These are phyloP conservation scores for Mythimna albipuncta DNA, from an alignment of 2,888 invertebrate species.

Conservation along the genomic window DNA sequence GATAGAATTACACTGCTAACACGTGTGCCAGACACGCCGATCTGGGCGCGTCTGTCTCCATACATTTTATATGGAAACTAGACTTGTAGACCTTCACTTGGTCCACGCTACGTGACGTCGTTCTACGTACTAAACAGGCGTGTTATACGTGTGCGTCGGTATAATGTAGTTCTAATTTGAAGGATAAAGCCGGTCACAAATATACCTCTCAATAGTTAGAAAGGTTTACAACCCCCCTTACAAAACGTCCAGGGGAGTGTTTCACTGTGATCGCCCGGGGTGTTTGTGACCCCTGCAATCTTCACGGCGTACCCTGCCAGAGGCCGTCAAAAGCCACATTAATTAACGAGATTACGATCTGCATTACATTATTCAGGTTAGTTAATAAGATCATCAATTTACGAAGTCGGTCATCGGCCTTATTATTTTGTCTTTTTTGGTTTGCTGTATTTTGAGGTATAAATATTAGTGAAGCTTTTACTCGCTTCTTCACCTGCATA, in stretches of 20 bases:
- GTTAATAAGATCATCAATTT: slow-evolving; percentile 31
- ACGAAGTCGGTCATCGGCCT: slow-evolving; percentile 1
- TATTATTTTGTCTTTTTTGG: not conserved
- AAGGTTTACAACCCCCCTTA: not conserved
- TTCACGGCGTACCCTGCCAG: slow-evolving; percentile 13
- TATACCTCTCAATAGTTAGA: not conserved
- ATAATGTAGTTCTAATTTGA: too few relatives aligned
- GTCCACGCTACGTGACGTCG: too few relatives aligned
- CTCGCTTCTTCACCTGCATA: too few relatives aligned
- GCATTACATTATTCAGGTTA: slow-evolving; percentile 25
- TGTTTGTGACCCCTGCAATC: slow-evolving; percentile 26
- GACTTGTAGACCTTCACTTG: too few relatives aligned
- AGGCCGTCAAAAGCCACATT: slow-evolving; percentile 22
- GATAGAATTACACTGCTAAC: too few relatives aligned
- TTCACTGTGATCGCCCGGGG: slow-evolving; percentile 16
- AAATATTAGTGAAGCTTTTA: not conserved
- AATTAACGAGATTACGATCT: slow-evolving; percentile 39
- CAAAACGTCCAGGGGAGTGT: not conserved
- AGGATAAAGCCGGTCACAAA: not conserved
- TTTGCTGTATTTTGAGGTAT: not conserved
- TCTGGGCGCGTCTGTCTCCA: too few relatives aligned
- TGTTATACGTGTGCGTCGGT: too few relatives aligned
- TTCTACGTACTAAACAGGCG: too few relatives aligned
- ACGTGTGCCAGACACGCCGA: too few relatives aligned
- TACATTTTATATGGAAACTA: too few relatives aligned